Percentiles rank a stretch among this genome's conserved stretches.
These are phyloP conservation scores for Notodonta ziczac DNA, from an alignment of 2,888 invertebrate genomes.

Conservation along the genomic window DNA sequence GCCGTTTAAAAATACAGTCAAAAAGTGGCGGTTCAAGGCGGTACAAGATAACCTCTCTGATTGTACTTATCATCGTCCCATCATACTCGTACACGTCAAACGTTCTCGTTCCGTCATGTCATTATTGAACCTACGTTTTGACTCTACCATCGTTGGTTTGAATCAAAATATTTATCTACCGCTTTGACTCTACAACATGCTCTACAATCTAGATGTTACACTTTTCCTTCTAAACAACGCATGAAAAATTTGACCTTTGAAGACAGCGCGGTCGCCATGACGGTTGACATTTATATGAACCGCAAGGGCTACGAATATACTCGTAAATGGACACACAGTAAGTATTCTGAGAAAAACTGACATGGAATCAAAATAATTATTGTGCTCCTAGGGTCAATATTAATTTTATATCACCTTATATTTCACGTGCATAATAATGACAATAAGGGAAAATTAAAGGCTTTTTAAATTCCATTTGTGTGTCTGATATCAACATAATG, in stretches of 20 bases:
- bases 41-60: constrained; percentile 72
- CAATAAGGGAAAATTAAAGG: constrained; percentile 10
- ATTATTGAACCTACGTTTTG: constrained; percentile 53
- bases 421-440: constrained; percentile 19
- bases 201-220: not conserved
- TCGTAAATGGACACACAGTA: constrained; percentile 27
- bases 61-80: constrained; percentile 68
- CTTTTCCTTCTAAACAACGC: constrained; percentile 26
- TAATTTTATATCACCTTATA: constrained; percentile 27
- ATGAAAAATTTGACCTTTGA: constrained; percentile 27
- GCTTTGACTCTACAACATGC: too few relatives aligned
- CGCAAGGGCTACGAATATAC: constrained; percentile 35
- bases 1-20: constrained; percentile 62
- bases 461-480: not conserved
- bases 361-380: constrained; percentile 38
- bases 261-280: constrained; percentile 33
- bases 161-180: constrained; percentile 4
- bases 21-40: constrained; percentile 75
- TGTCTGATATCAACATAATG: not conserved
- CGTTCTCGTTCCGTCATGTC: constrained; percentile 52
- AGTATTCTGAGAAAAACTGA: constrained; percentile 34
- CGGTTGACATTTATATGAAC: constrained; percentile 44
- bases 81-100: constrained; percentile 61
- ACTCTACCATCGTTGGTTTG: constrained; percentile 17
- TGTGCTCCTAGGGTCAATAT: constrained; percentile 31